Evolutionary conservation across 2,888 invertebrate genomes (phyloP).

Genomic region (Pristionchus arcanus): DNA sequence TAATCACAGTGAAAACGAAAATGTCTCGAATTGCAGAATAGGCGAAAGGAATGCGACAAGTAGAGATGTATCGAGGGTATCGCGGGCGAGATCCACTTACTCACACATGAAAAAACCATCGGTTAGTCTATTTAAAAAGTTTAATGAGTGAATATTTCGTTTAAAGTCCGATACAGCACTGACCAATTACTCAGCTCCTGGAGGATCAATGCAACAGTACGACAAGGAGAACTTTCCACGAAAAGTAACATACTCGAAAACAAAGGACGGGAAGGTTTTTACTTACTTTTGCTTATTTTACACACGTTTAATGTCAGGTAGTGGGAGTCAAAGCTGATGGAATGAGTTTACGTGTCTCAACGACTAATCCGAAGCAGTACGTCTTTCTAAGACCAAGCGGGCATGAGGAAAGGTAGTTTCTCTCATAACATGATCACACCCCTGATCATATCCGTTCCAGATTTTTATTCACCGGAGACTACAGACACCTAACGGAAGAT

Average conservation of each 20-base stretch:
- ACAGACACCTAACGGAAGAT: neutral
- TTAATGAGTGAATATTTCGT: neutral
- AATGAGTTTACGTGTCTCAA: neutral
- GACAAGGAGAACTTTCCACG: slow-evolving; percentile 6
- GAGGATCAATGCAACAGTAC: neutral
- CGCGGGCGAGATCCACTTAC: neutral
- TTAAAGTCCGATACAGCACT: neutral
- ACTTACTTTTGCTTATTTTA: neutral
- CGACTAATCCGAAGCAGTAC: neutral
- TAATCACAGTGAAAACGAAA: neutral
- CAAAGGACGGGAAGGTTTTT: neutral
- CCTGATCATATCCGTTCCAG: neutral
- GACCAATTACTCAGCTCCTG: slow-evolving; percentile 20
- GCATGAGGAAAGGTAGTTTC: neutral
- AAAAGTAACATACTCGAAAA: neutral
- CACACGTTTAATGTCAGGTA: neutral
- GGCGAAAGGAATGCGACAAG: neutral
- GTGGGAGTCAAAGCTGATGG: neutral
- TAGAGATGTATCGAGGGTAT: neutral
- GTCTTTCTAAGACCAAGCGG: neutral
- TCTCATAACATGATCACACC: neutral
- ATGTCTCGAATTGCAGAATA: neutral
- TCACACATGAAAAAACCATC: neutral
- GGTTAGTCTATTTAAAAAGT: neutral
- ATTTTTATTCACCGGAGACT: slow-evolving; percentile 9